Evolutionary conservation across 1,140 invertebrate genomes (phyloP), one percentile per base, ranked within the genome.

Genomic region (Nilaparvata lugens): DNA sequence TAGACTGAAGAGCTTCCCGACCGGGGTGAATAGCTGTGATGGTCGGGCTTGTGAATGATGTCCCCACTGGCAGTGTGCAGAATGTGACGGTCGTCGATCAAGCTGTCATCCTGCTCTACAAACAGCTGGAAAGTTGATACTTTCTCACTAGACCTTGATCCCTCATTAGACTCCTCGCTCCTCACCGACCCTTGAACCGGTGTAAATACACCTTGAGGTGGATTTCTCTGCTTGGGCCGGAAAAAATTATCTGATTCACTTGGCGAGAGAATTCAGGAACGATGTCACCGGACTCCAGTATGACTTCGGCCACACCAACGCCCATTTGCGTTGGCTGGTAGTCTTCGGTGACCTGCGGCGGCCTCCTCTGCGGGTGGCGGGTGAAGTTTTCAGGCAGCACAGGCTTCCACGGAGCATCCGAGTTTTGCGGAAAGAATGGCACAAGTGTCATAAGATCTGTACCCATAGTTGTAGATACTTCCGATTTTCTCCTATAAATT

Each of bases 341-440:
- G 13, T 55, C 51, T 25, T 56, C 58, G n/a, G 56, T 54, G 19
- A 40, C 35, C 21, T 24, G 16, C 14, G 40, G 5, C 7, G 52
- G 55, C 40, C 40, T 35, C 54, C 53, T 48, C 14, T 52, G 43
- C 5, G 57, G 56, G 28, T 56, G 53, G 43, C 45, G 52, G 13
- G 40, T 61, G 23, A 60, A 60, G 40, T 60, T 35, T 5, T 56
- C 58, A 16, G 65, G 65, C 31, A 66, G 25, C 2, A 66, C 57
- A 4, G 65, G 65, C 48, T 51, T 62, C 65, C 65, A 66, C 9
- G 65, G 65, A 16, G 64, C 65, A 18, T 66, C 62, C 9, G 28
- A 21, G n/a, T 31, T 31, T 45, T 35, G 43, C 21, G 55, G 54
- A n/a, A 42, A 45, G 40, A 55, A 60, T 21, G 59, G 59, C 31